Evolutionary conservation across 1,140 invertebrate species (phyloP), one percentile per base, ranked within the genome.

Genomic region (Drosophila littoralis): DNA sequence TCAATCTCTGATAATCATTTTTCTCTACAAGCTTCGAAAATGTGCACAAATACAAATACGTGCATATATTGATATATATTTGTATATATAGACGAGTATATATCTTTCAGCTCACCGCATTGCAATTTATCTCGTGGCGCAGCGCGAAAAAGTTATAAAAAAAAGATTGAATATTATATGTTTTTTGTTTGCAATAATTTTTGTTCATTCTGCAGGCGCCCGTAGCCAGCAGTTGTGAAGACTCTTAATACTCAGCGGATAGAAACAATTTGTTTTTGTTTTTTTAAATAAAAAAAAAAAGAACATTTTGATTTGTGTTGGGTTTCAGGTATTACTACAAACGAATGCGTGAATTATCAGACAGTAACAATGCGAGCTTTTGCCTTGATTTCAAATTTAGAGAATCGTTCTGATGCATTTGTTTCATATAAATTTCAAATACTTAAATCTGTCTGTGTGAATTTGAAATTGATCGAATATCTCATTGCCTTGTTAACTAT

Each of bases 1-100:
- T 86, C 82, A 83, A 88, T 86, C 82, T 83, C 79, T 77, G 83
- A 79, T 76, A 83, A 88, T 83, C 64, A 88, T 88, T 86, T 88
- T 83, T 59, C 75, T 61, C 42, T 77, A 43, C 59, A 51, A 22
- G 48, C 40, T 38, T 46, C 8, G 64, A 52, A 67, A 60, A 51
- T 59, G 13, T 60, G 35, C 12, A 68, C 55, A 51, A 42, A 36
- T 32, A 48, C 17, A 48, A 28, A 3, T 40, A 36, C 17, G 22
- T 50, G 2, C 0, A 45, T 46, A 38, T 35, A 48, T 45, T 28
- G 22, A 5, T 28, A 46, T 46, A 7, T 67, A 36, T 40, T 51
- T 36, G 28, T 17, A 48, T 13, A 60, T 46, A 60, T 32, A 45
- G 13, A 13, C 9, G 1, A 36, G 50, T 45, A 42, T 17, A 32